A percentile compares a stretch with the other conserved stretches of the same genome.
These are phyloP conservation scores for Grallaria varia DNA, from an alignment of 2,113 vertebrate species.

Conservation along the genomic window DNA sequence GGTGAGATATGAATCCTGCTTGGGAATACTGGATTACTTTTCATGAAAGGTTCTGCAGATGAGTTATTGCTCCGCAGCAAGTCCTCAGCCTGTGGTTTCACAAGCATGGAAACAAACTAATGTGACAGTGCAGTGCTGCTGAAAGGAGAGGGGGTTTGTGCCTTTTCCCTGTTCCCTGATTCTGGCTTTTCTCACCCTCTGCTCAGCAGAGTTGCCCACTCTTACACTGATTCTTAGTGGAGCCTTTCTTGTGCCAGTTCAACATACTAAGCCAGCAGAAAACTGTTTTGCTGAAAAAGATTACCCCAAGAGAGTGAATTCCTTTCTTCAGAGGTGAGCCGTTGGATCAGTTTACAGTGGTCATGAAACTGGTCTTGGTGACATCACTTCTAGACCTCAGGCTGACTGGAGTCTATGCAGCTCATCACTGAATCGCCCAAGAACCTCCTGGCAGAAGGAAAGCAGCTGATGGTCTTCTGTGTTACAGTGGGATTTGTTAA, in stretches of 20 bases:
- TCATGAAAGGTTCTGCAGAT: slow-evolving; percentile 5
- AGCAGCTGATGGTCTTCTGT: background rate
- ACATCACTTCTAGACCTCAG: background rate
- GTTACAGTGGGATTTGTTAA: background rate
- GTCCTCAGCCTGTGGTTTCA: slow-evolving; percentile 7
- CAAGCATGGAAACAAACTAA: background rate
- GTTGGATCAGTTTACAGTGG: background rate
- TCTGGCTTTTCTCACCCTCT: background rate
- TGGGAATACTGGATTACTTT: background rate
- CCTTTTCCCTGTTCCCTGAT: background rate
- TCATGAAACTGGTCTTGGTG: background rate
- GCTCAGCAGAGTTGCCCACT: background rate
- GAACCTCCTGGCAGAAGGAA: background rate
- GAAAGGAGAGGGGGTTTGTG: background rate
- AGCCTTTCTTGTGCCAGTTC: background rate
- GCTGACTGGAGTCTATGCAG: background rate
- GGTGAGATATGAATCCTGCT: background rate
- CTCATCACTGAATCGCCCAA: background rate
- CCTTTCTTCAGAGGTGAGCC: background rate
- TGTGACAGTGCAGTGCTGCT: background rate
- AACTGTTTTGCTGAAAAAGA: background rate
- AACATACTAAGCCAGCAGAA: background rate
- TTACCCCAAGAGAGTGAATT: background rate
- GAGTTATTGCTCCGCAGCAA: background rate
- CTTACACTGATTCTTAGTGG: background rate